Conservation (phyloP, 2,888 invertebrate genomes). For the Polylopha cassiicola region DNA sequence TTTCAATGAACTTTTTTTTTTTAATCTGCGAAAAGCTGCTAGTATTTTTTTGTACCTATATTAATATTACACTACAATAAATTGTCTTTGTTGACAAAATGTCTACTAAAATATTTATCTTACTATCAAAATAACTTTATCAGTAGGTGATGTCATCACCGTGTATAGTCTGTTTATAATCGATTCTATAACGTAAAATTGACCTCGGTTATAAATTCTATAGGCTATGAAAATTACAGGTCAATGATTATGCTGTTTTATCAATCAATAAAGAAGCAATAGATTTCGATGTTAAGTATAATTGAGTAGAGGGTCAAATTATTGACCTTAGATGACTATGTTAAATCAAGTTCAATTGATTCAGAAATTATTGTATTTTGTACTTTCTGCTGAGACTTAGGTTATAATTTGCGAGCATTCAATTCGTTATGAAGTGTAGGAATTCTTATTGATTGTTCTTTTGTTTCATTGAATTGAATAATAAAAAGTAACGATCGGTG, state of each 20-base stretch:
- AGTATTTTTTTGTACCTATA: no score
- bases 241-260: slow-evolving; percentile 6
- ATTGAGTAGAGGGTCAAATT: slow-evolving; percentile 17
- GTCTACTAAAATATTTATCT: no score
- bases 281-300: slow-evolving; percentile 3
- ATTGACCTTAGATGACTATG: slow-evolving; percentile 15
- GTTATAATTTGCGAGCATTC: slow-evolving; percentile 12
- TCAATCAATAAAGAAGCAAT: slow-evolving; percentile 6
- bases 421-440: no score
- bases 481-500: no score
- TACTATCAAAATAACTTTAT: no score
- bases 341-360: slow-evolving; percentile 9
- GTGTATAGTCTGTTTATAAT: slow-evolving; percentile 10
- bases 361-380: slow-evolving; percentile 9
- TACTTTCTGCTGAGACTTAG: slow-evolving; percentile 3
- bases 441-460: no score
- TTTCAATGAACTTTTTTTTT: no score
- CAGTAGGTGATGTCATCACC: slow-evolving; percentile 15
- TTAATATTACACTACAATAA: no score
- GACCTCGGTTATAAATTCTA: slow-evolving; percentile 11
- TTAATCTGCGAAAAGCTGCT: no score
- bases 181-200: slow-evolving; percentile 12
- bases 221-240: slow-evolving; percentile 12
- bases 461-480: no score
- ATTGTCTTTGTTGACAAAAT: no score